Conservation (phyloP, 2,888 invertebrate genomes). For the Meloe dianella region DNA sequence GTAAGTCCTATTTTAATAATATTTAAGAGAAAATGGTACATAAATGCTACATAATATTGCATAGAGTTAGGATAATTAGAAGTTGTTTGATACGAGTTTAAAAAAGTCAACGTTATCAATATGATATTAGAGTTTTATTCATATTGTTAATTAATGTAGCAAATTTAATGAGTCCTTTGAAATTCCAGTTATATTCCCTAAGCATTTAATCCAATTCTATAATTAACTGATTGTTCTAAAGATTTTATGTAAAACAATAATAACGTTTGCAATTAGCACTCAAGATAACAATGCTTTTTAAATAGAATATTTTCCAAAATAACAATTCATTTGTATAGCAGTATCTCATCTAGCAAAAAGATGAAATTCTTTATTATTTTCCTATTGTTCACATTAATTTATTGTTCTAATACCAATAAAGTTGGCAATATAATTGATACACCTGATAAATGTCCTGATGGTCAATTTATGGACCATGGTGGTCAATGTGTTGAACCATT, state of each 20-base stretch:
- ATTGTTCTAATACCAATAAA: background rate
- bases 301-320: background rate
- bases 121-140: background rate
- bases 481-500: constrained; percentile 39
- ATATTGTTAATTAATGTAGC: background rate
- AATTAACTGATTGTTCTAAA: background rate
- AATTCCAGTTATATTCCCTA: background rate
- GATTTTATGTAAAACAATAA: background rate
- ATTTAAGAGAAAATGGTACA: background rate
- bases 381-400: background rate
- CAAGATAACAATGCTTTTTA: background rate
- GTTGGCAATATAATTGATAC: constrained; percentile 19
- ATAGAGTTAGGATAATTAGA: background rate
- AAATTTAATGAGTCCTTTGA: background rate
- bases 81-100: background rate
- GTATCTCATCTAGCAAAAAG: background rate
- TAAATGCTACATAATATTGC: too few species aligned
- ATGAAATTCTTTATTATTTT: background rate
- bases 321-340: background rate
- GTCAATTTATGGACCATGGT: constrained; percentile 32
- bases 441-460: constrained; percentile 33
- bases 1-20: background rate
- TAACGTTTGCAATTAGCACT: background rate
- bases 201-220: background rate
- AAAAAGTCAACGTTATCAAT: background rate